Percentiles rank a stretch among this genome's conserved stretches.
These are phyloP conservation scores for Echiichthys vipera DNA, from an alignment of 2,797 vertebrate species.

Conservation along the genomic window DNA sequence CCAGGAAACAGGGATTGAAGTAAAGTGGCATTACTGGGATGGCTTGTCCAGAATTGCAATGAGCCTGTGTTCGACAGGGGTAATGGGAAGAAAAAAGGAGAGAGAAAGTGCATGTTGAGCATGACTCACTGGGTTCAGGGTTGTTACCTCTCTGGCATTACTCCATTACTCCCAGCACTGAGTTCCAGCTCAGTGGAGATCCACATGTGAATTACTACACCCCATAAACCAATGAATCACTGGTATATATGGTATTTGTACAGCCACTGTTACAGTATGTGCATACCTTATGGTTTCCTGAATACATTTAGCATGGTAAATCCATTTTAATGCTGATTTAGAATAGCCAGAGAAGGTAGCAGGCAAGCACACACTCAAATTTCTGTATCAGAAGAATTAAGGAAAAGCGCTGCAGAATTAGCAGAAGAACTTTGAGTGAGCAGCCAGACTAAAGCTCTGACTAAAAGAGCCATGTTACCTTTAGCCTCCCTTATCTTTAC, in stretches of 20 bases:
- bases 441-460: conserved; percentile 27
- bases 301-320: conserved; percentile 52
- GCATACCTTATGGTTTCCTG: conserved; percentile 64
- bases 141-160: conserved; percentile 51
- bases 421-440: conserved; percentile 22
- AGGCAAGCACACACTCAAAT: background rate
- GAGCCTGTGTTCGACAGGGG: conserved; percentile 40
- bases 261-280: conserved; percentile 39
- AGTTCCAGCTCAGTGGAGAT: conserved; percentile 42
- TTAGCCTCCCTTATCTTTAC: conserved; percentile 61
- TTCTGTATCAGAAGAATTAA: conserved; percentile 25
- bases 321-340: conserved; percentile 60
- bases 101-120: conserved; percentile 13
- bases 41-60: conserved; percentile 67
- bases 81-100: conserved; percentile 12
- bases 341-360: conserved; percentile 23
- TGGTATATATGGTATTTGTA: conserved; percentile 54
- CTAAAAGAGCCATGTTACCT: conserved; percentile 46
- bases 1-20: conserved; percentile 80
- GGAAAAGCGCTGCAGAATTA: conserved; percentile 17
- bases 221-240: conserved; percentile 55
- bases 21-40: conserved; percentile 77
- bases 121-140: conserved; percentile 37
- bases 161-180: conserved; percentile 34
- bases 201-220: conserved; percentile 61